A percentile compares a stretch with the other conserved stretches of the same genome.
phyloP scores from a whole-genome alignment of 2,113 vertebrate genomes.

The Zingel zingel region DNA sequence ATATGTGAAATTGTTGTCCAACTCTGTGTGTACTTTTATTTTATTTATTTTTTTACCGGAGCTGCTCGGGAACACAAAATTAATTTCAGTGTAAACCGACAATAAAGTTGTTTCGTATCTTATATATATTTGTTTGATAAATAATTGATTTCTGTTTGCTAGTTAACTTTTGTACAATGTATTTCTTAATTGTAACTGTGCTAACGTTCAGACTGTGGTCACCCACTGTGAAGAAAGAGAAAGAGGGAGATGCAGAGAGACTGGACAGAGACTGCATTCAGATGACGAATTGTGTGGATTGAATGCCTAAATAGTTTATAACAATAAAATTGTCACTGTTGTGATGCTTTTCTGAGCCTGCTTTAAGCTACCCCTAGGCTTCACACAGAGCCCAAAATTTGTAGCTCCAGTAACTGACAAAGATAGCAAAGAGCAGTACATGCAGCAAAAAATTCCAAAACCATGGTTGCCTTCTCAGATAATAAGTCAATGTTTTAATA shows the following conservation, averaged over 20 bases:
- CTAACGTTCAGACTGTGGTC: constrained; percentile 13
- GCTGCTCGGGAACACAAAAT: too few relatives aligned
- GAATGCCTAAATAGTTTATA: constrained; percentile 61
- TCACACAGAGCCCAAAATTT: constrained; percentile 19
- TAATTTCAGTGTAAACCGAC: too few relatives aligned
- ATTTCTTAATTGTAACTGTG: constrained; percentile 46
- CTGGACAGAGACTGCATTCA: constrained; percentile 31
- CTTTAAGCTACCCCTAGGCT: constrained; percentile 35
- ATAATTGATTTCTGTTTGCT: constrained; percentile 56
- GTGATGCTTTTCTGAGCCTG: constrained; percentile 38
- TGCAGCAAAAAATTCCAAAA: constrained; percentile 22
- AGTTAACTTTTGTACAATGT: constrained; percentile 61
- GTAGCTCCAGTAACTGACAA: constrained; percentile 2
- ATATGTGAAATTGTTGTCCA: too few relatives aligned
- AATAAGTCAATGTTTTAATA: constrained; percentile 1
- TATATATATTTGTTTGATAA: constrained; percentile 55
- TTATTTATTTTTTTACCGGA: too few relatives aligned
- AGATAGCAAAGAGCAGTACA: background rate
- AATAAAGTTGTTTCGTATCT: too few relatives aligned
- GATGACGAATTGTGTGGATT: constrained; percentile 17
- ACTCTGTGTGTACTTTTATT: too few relatives aligned
- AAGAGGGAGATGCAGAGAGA: background rate
- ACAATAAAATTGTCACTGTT: constrained; percentile 51
- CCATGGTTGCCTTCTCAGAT: background rate
- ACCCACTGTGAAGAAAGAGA: constrained; percentile 21